A percentile compares a stretch with the other conserved stretches of the same genome.
phyloP scores from a whole-genome alignment of 1,140 invertebrate genomes.

The Agrilus planipennis region DNA sequence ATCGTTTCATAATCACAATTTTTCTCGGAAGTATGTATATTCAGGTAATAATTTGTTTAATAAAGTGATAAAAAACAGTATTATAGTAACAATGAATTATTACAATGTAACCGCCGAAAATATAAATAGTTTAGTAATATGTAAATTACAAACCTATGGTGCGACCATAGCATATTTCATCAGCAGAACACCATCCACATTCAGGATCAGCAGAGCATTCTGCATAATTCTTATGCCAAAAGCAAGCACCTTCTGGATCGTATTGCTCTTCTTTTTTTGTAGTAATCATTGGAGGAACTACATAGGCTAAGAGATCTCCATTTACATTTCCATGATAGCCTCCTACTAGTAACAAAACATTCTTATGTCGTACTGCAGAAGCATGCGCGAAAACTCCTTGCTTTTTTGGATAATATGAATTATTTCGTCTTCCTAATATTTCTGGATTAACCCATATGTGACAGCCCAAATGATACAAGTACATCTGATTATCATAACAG shows the following conservation, averaged over 20 bases:
- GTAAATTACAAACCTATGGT: no score
- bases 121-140: no score
- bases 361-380: conserved; percentile 64
- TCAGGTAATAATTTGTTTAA: no score
- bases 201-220: conserved; percentile 80
- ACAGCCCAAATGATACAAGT: conserved; percentile 87
- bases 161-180: conserved; percentile 66
- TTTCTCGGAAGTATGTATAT: no score
- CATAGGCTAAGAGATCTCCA: conserved; percentile 65
- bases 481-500: conserved; percentile 87
- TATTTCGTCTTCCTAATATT: conserved; percentile 52
- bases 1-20: no score
- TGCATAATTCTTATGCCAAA: conserved; percentile 55
- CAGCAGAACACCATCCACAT: conserved; percentile 83
- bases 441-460: conserved; percentile 84
- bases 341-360: conserved; percentile 74
- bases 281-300: conserved; percentile 61
- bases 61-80: no score
- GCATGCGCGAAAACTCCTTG: conserved; percentile 80
- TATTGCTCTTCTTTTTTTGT: conserved; percentile 44
- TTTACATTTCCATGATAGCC: conserved; percentile 90
- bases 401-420: conserved; percentile 62
- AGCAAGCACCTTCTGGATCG: conserved; percentile 61
- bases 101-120: no score
- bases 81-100: no score